phyloP scores from a whole-genome alignment of 2,113 vertebrate genomes.

The Piliocolobus tephrosceles region DNA sequence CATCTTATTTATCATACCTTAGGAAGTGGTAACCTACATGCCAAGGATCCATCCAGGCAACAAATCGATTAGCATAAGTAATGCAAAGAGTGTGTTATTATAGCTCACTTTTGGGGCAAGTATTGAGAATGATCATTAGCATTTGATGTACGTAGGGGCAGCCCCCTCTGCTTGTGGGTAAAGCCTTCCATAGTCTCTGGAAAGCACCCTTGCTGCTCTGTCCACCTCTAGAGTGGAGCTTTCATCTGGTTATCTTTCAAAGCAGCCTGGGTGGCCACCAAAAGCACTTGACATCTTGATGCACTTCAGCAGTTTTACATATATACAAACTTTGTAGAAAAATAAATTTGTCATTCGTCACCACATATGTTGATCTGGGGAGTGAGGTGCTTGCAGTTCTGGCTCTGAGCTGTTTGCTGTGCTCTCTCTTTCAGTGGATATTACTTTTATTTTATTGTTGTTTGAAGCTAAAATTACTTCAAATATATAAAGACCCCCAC shows the following conservation, averaged over 20 bases:
- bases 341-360: conserved; percentile 99
- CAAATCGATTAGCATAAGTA: conserved; percentile 57
- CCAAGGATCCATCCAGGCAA: not conserved
- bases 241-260: conserved; percentile 99
- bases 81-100: conserved; percentile 56
- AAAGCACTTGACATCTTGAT: conserved; percentile 99
- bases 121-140: conserved; percentile 79
- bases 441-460: conserved; percentile 4
- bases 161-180: conserved; percentile 48
- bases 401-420: conserved; percentile 85
- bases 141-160: conserved; percentile 76
- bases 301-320: conserved; percentile 99
- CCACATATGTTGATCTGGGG: conserved; percentile 97
- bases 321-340: conserved; percentile 99
- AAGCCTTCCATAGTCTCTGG: conserved; percentile 67
- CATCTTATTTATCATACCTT: conserved; percentile 18
- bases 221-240: conserved; percentile 91
- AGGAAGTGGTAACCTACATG: conserved; percentile 14
- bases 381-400: conserved; percentile 83
- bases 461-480: conserved; percentile 58
- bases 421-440: conserved; percentile 66
- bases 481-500: not conserved
- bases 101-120: conserved; percentile 71
- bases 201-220: conserved; percentile 76
- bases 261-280: conserved; percentile 99